phyloP scores from a whole-genome alignment of 2,888 invertebrate genomes.

The Antheraea yamamai region DNA sequence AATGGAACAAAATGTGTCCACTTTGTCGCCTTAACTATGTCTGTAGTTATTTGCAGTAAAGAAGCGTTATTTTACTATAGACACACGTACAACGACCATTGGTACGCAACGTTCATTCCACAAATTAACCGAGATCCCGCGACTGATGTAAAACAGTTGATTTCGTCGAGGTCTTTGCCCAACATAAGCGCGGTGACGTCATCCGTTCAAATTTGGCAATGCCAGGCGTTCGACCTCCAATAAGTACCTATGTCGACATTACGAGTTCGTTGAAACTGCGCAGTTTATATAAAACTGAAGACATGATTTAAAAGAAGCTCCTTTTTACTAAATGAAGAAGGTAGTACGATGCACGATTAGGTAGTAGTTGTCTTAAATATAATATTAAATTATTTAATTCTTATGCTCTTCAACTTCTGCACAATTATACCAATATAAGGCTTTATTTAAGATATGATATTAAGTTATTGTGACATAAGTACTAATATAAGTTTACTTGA shows the following conservation, averaged over 20 bases:
- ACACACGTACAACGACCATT: neutral
- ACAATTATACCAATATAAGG: too few relatives aligned
- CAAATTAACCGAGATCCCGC: constrained; percentile 11
- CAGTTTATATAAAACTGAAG: constrained; percentile 18
- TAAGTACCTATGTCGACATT: constrained; percentile 18
- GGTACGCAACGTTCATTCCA: neutral
- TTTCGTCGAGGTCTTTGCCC: constrained; percentile 23
- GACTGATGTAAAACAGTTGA: constrained; percentile 30
- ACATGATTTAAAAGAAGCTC: neutral
- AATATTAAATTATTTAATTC: neutral
- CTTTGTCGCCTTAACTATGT: constrained; percentile 53
- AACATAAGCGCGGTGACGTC: constrained; percentile 51
- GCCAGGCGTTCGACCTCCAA: constrained; percentile 68
- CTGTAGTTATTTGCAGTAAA: constrained; percentile 14
- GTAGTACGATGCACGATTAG: neutral
- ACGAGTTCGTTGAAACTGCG: constrained; percentile 23
- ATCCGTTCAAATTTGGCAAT: constrained; percentile 70
- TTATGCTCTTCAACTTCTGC: too few relatives aligned
- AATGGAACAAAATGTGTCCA: constrained; percentile 52
- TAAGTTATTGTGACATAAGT: too few relatives aligned
- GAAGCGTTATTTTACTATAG: constrained; percentile 13
- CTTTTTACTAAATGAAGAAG: neutral
- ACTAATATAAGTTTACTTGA: too few relatives aligned
- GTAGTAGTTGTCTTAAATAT: neutral
- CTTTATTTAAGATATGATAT: too few relatives aligned